phyloP scores from a whole-genome alignment of 2,113 vertebrate genomes.

The Oreocharis arfaki region DNA sequence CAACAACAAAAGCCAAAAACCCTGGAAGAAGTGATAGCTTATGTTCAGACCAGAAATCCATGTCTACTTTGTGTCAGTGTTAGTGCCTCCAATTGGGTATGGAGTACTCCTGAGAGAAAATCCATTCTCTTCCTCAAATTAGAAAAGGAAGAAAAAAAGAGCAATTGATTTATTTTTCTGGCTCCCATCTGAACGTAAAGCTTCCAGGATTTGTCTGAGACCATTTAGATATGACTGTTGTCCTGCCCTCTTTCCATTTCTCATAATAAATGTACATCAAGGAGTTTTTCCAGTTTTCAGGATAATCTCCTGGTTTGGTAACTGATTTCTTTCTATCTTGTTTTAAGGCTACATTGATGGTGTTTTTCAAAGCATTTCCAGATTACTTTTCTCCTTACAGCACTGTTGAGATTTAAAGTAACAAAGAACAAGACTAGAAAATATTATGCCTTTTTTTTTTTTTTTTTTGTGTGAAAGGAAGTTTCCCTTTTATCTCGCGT shows the following conservation, averaged over 20 bases:
- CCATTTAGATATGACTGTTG: not conserved
- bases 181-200: not conserved
- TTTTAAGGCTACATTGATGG: not conserved
- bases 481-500: not conserved
- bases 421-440: not conserved
- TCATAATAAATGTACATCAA: not conserved
- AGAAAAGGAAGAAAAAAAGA: not conserved
- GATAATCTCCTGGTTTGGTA: not conserved
- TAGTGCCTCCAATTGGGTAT: not conserved
- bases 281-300: not conserved
- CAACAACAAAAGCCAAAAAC: not conserved
- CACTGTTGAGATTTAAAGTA: not conserved
- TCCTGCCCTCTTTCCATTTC: not conserved
- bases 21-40: not conserved
- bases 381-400: not conserved
- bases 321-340: not conserved
- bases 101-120: not conserved
- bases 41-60: not conserved
- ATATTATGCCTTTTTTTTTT: fast-evolving
- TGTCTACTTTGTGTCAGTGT: not conserved
- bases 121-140: not conserved
- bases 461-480: not conserved
- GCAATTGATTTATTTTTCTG: constrained; percentile 2
- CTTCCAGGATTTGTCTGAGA: not conserved
- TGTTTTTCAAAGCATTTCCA: not conserved